These are phyloP conservation scores for Morbakka virulenta DNA, from an alignment of 30 jellyfish, hydroid and myxozoan genomes.

Conservation along the genomic window DNA sequence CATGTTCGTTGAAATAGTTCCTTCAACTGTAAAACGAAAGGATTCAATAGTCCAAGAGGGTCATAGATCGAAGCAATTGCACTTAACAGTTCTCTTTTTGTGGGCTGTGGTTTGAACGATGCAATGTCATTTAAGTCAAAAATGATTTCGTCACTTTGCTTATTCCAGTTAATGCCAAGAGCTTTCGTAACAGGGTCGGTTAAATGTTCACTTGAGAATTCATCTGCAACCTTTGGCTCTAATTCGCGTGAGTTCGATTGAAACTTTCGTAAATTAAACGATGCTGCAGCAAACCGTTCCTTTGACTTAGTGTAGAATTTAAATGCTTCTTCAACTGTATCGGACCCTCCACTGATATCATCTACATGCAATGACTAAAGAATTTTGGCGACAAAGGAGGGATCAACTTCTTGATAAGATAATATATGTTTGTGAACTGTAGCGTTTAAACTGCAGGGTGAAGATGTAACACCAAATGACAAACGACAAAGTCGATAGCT, in stretches of 20 bases:
- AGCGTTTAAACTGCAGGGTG: constrained; percentile 3
- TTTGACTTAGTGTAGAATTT: neutral
- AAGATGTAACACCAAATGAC: constrained; percentile 4
- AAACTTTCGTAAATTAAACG: neutral
- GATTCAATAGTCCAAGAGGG: neutral
- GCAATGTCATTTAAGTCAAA: neutral
- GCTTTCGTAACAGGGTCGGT: too few species aligned
- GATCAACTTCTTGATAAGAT: neutral
- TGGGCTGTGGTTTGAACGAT: neutral
- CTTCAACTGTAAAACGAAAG: neutral
- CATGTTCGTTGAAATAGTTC: neutral
- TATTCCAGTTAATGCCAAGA: neutral
- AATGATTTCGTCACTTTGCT: neutral
- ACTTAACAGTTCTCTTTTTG: too few species aligned
- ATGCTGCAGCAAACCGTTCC: neutral
- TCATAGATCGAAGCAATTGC: too few species aligned
- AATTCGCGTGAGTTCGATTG: neutral
- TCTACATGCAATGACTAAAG: neutral
- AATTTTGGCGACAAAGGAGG: neutral
- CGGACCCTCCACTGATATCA: neutral
- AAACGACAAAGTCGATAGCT: neutral
- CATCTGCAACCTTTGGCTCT: neutral
- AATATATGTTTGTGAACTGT: neutral
- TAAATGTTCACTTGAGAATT: neutral
- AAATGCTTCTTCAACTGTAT: neutral